Percentiles rank a stretch among this genome's conserved stretches.
Evolutionary conservation across 1,140 invertebrate species (phyloP).

Genomic region (Drosophila pruinosa): DNA sequence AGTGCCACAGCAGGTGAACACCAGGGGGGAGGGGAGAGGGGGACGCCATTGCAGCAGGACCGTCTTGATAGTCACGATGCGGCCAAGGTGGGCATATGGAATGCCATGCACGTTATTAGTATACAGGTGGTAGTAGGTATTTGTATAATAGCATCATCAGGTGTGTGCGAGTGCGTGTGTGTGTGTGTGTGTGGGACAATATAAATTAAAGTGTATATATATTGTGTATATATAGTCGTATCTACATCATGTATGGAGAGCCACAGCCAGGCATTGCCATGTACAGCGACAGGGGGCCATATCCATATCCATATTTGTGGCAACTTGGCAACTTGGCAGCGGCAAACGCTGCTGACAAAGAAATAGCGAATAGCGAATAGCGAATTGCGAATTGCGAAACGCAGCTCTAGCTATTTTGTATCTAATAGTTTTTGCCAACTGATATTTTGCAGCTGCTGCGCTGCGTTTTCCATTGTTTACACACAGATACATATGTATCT

Average conservation of each 20-base stretch:
- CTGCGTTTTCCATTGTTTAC: slow-evolving; percentile 54
- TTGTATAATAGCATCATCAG: slow-evolving; percentile 70
- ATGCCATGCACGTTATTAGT: slow-evolving; percentile 55
- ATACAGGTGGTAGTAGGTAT: slow-evolving; percentile 68
- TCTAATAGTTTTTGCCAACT: slow-evolving; percentile 62
- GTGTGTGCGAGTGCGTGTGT: slow-evolving; percentile 14
- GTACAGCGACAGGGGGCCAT: slow-evolving; percentile 46
- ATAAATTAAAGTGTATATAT: slow-evolving; percentile 50
- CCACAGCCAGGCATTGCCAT: slow-evolving; percentile 35
- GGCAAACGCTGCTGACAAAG: slow-evolving; percentile 42
- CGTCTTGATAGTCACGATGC: slow-evolving; percentile 35
- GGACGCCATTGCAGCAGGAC: neutral
- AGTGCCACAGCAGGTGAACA: neutral
- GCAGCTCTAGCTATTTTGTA: slow-evolving; percentile 59
- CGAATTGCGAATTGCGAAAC: slow-evolving; percentile 20
- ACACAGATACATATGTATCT: slow-evolving; percentile 11
- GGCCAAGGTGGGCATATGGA: slow-evolving; percentile 32
- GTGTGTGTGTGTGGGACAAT: slow-evolving; percentile 41
- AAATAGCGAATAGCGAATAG: slow-evolving; percentile 27
- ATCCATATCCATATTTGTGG: slow-evolving; percentile 57
- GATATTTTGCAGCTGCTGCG: slow-evolving; percentile 64
- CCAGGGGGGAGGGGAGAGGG: neutral
- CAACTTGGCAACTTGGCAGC: slow-evolving; percentile 24
- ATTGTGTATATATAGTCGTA: slow-evolving; percentile 1
- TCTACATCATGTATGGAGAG: slow-evolving; percentile 31